Conservation (phyloP, 2,797 vertebrate species). For the Propithecus perrieri region DNA sequence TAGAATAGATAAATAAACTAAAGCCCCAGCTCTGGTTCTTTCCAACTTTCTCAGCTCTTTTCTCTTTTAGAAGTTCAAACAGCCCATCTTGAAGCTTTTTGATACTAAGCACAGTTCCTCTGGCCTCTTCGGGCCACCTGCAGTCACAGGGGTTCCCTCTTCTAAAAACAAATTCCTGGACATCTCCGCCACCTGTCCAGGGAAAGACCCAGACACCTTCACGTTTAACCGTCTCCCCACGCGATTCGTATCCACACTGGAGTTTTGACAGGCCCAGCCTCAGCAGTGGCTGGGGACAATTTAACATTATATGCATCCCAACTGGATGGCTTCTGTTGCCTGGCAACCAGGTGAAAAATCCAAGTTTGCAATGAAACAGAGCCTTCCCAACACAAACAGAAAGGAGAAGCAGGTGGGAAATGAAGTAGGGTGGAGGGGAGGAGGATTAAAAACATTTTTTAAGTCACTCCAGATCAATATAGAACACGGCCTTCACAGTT, state of each 20-base stretch:
- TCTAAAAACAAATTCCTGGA: not conserved
- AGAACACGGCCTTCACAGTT: not conserved
- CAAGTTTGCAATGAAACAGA: conserved; percentile 43
- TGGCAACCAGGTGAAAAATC: conserved; percentile 40
- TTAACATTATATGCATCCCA: not conserved
- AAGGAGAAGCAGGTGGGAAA: not conserved
- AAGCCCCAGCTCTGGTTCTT: not conserved
- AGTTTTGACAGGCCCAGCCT: not conserved
- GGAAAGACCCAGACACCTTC: not conserved
- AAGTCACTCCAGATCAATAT: not conserved
- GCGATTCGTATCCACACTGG: not conserved
- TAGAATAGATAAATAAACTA: not conserved
- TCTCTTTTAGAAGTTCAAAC: not conserved
- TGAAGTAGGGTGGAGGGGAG: not conserved
- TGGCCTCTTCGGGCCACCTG: not conserved
- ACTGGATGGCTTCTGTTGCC: not conserved
- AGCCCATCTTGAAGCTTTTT: not conserved
- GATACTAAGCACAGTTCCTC: not conserved
- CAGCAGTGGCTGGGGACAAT: not conserved
- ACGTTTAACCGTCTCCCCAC: not conserved
- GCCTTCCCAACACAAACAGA: not conserved
- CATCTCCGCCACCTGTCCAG: not conserved
- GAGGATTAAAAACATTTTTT: not conserved
- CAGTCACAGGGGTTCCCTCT: not conserved
- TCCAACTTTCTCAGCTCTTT: not conserved